These are phyloP conservation scores for Physocephala rufipes DNA, from an alignment of 2,888 invertebrate species.

Conservation along the genomic window DNA sequence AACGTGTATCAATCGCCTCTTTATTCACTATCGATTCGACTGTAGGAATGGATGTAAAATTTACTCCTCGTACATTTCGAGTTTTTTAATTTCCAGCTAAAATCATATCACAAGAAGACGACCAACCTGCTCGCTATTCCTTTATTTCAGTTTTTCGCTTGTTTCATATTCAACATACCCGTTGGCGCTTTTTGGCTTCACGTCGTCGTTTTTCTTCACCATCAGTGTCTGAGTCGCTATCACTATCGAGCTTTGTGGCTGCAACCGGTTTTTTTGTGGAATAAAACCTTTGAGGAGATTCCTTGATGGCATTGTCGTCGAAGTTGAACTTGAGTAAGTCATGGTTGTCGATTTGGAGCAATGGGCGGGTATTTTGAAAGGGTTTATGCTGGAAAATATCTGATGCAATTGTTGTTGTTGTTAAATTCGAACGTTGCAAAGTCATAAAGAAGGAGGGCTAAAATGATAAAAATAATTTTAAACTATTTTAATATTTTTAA, in stretches of 20 bases:
- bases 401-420: constrained; percentile 23
- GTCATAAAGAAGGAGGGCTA: constrained; percentile 41
- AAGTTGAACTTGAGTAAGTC: not conserved
- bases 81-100: no score
- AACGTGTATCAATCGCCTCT: no score
- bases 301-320: constrained; percentile 29
- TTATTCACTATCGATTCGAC: no score
- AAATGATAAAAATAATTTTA: constrained; percentile 26
- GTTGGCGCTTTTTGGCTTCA: constrained; percentile 2
- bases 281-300: constrained; percentile 49
- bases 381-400: not conserved
- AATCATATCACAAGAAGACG: no score
- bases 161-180: not conserved
- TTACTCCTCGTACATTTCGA: no score
- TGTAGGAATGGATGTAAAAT: no score
- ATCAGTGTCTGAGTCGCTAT: constrained; percentile 71
- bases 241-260: constrained; percentile 57
- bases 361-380: not conserved
- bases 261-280: constrained; percentile 53
- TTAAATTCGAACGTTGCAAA: constrained; percentile 42
- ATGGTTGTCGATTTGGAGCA: constrained; percentile 26
- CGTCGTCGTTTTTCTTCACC: constrained; percentile 58
- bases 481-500: no score
- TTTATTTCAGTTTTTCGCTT: no score
- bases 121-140: no score